Evolutionary conservation across 2,797 vertebrate species (phyloP), one percentile per base, ranked within the genome.

Genomic region (Falco rusticolus): DNA sequence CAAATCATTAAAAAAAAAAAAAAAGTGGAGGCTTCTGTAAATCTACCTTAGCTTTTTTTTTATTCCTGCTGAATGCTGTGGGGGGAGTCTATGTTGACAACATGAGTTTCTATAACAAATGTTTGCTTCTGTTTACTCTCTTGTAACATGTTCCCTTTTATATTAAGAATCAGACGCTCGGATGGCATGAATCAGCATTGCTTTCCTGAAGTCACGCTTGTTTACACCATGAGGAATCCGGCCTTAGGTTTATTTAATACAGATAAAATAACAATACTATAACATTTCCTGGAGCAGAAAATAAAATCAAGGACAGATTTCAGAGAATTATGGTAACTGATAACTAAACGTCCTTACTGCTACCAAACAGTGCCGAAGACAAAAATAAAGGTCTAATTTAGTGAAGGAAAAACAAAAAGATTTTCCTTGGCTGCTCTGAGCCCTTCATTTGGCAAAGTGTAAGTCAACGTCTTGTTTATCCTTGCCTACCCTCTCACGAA

Each of bases 1-100:
- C 96, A 97, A 96, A 97, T 98, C 96, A 94, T 97, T 97, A 91
- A 94, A 94, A 94, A 91, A 94, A 96, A 88, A 93, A 91, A 93
- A 84, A 95, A 96, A 78, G 80, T 81, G 85, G 95, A 96, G 85
- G 89, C 96, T 97, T 97, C 87, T 76, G 95, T 96, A 97, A 97
- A 96, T 97, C 96, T 94, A 72, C 89, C 87, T 93, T 87, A 78
- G 45, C 34, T 80, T 11, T 77, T 60, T 60, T 86, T 95, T 90
- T 83, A 91, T 74, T 15, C 12, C 29, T 71, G 26, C 39, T 41
- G 29, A 77, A 31, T 2, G 2, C 37, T 71, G 24, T 1, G 29
- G 37, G 26, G 34, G 11, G 5, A 9, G 24, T 59, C 79, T 81
- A 0, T n/a, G 79, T 72, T 84, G 91, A 70, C 82, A 81, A 71